phyloP scores from a whole-genome alignment of 2,113 vertebrate species.

The Crypturellus undulatus region DNA sequence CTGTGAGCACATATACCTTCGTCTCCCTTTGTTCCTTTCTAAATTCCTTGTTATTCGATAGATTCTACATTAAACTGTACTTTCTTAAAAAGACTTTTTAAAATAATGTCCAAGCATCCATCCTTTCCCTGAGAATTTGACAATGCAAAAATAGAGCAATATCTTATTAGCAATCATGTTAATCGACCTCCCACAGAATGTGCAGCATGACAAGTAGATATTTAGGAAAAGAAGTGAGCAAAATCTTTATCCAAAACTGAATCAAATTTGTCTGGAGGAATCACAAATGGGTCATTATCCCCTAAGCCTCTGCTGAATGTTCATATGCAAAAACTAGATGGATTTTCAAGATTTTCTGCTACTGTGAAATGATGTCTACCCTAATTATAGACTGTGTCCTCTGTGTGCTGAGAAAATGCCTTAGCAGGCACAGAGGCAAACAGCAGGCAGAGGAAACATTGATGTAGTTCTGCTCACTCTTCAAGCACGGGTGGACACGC shows the following conservation, averaged over 20 bases:
- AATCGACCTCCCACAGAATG: not conserved
- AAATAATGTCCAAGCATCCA: not conserved
- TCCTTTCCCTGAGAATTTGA: slow-evolving; percentile 1
- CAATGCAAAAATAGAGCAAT: slow-evolving; percentile 31
- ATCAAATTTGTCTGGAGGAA: not conserved
- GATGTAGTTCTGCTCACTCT: not conserved
- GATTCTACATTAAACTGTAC: slow-evolving; percentile 17
- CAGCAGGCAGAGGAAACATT: not conserved
- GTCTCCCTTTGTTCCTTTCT: not conserved
- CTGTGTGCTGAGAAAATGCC: not conserved
- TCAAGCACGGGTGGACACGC: not conserved
- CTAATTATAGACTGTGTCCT: not conserved
- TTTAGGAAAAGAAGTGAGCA: slow-evolving; percentile 5
- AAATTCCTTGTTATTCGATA: slow-evolving; percentile 2
- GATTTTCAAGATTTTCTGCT: not conserved
- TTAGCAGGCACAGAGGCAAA: not conserved
- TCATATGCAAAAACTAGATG: not conserved
- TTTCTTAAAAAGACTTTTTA: not conserved
- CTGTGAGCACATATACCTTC: not conserved
- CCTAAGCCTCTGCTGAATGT: not conserved
- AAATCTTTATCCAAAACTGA: slow-evolving; percentile 26
- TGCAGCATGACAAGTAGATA: not conserved
- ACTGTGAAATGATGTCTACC: not conserved
- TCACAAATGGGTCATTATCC: slow-evolving; percentile 30
- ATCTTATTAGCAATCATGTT: slow-evolving; percentile 29